phyloP scores from a whole-genome alignment of 1,140 invertebrate species.

The Samia ricini region DNA sequence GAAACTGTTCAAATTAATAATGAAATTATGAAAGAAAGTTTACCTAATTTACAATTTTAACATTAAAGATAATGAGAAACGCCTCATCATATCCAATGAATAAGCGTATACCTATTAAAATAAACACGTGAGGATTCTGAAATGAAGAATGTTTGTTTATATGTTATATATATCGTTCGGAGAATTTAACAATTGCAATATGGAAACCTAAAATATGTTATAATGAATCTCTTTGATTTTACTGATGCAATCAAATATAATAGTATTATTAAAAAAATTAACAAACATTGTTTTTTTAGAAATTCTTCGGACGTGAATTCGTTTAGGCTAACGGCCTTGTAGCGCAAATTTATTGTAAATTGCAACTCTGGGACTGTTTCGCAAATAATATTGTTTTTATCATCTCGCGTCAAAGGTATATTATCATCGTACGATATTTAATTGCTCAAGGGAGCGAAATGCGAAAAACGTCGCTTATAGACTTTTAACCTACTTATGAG shows the following conservation, averaged over 20 bases:
- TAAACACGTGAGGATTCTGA: background rate
- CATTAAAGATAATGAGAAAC: too few relatives aligned
- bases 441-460: too few relatives aligned
- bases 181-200: slow-evolving; percentile 10
- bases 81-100: background rate
- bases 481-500: too few relatives aligned
- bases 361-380: too few relatives aligned
- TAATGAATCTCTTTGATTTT: background rate
- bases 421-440: too few relatives aligned
- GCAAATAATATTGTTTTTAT: slow-evolving; percentile 2
- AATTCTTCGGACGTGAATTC: background rate
- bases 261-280: background rate
- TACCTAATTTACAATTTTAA: too few relatives aligned
- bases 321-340: background rate
- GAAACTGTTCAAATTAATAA: too few relatives aligned
- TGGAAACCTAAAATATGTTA: slow-evolving; percentile 5
- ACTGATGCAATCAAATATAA: background rate
- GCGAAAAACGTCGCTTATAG: too few relatives aligned
- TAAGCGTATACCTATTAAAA: background rate
- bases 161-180: background rate
- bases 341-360: background rate
- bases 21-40: too few relatives aligned
- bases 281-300: background rate
- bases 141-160: slow-evolving; percentile 1
- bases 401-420: background rate